A percentile compares a stretch with the other conserved stretches of the same genome.
These are phyloP conservation scores for Poliocrania exsul DNA, from an alignment of 2,797 vertebrate species.

Conservation along the genomic window DNA sequence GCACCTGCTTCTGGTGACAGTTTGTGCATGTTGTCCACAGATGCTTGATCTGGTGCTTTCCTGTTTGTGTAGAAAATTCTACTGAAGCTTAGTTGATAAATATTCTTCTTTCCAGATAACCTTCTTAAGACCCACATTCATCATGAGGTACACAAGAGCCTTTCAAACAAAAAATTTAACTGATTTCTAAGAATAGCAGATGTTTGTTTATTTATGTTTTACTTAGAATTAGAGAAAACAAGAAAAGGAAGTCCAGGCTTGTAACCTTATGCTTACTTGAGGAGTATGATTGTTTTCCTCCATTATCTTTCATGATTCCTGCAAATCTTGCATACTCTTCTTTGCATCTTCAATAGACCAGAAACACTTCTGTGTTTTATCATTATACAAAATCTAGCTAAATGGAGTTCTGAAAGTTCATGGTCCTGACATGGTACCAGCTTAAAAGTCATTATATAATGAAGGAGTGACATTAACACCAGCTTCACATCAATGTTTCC, in stretches of 20 bases:
- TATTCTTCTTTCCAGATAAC: not conserved
- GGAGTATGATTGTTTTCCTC: not conserved
- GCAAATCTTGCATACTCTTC: not conserved
- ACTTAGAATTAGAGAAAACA: not conserved
- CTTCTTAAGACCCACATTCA: not conserved
- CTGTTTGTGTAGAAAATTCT: not conserved
- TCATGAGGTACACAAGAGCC: not conserved
- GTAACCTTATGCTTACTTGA: not conserved
- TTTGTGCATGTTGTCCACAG: not conserved
- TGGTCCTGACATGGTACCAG: not conserved
- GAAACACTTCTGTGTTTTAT: not conserved
- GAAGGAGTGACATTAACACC: not conserved
- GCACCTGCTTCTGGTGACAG: not conserved
- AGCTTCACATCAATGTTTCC: slow-evolving; percentile 23
- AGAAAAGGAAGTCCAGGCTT: not conserved
- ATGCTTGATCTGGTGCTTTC: not conserved
- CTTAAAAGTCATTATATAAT: not conserved
- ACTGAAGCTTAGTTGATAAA: not conserved
- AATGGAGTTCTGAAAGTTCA: not conserved
- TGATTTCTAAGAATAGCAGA: not conserved
- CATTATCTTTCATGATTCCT: not conserved
- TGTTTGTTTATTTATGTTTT: not conserved
- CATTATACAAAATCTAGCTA: not conserved
- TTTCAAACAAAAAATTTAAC: not conserved
- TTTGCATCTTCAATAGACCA: not conserved